Conservation (phyloP, 2,797 vertebrate genomes). For the Thamnophis elegans region DNA sequence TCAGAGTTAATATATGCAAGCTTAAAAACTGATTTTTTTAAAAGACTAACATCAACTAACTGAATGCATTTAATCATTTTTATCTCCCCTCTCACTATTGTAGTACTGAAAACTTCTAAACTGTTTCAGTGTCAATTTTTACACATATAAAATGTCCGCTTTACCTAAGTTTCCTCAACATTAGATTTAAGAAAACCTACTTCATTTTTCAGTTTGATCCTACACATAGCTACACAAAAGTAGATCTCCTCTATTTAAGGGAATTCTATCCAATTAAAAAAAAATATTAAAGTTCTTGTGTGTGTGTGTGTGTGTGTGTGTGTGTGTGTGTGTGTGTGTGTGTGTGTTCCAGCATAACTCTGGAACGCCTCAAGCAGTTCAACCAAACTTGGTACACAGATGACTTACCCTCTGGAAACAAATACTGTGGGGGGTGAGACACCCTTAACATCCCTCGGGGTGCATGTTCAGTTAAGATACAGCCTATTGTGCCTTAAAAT, state of each 20-base stretch:
- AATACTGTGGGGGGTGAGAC: no score
- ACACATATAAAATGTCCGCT: background rate
- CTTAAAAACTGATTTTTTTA: background rate
- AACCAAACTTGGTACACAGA: no score
- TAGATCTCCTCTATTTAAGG: background rate
- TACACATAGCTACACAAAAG: background rate
- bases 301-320: no score
- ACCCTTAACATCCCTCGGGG: no score
- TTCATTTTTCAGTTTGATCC: background rate
- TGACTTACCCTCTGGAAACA: no score
- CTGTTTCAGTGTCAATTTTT: background rate
- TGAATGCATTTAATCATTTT: background rate
- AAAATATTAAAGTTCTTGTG: background rate
- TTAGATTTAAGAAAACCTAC: background rate
- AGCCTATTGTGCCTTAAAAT: no score
- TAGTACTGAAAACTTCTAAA: background rate
- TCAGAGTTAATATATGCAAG: background rate
- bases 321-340: no score
- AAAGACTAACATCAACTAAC: background rate
- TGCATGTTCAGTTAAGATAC: no score
- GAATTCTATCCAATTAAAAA: background rate
- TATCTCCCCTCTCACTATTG: background rate
- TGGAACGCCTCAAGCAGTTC: no score
- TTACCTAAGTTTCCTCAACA: background rate
- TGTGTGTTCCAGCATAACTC: no score